Percentiles rank a stretch among this genome's conserved stretches.
Conservation (phyloP, 2,797 vertebrate species). For the Melanotaenia maccullochi region DNA sequence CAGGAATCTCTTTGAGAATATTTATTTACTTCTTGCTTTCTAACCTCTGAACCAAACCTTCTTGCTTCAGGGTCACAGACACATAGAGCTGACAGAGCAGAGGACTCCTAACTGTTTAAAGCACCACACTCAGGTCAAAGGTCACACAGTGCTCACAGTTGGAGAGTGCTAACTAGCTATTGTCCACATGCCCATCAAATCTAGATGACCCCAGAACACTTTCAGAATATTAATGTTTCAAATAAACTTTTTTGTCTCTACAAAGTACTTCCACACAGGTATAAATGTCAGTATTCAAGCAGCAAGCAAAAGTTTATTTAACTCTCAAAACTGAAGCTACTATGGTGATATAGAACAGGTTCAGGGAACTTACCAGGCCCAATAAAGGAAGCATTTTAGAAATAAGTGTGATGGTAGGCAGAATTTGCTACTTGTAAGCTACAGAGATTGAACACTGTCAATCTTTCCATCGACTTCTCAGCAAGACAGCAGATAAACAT, state of each 20-base stretch:
- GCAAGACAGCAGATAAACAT: neutral
- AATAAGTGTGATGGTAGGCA: too few species aligned
- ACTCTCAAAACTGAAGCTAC: neutral
- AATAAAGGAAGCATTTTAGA: neutral
- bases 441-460: neutral
- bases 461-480: neutral
- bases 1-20: slow-evolving; percentile 22
- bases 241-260: neutral
- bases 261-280: neutral
- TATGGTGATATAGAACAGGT: too few species aligned
- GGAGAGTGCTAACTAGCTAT: slow-evolving; percentile 62
- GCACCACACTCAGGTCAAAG: slow-evolving; percentile 34
- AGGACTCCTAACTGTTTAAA: slow-evolving; percentile 25
- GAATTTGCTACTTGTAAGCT: neutral
- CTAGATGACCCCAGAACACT: slow-evolving; percentile 16
- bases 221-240: slow-evolving; percentile 25
- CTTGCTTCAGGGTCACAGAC: slow-evolving; percentile 27
- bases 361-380: neutral
- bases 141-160: slow-evolving; percentile 32
- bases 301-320: neutral
- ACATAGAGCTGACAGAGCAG: neutral
- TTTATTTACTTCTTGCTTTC: slow-evolving; percentile 33
- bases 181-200: slow-evolving; percentile 42
- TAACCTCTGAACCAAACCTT: slow-evolving; percentile 38
- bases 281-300: neutral